A percentile compares a stretch with the other conserved stretches of the same genome.
Conservation (phyloP, 2,797 vertebrate species). For the Lepilemur septentrionalis region DNA sequence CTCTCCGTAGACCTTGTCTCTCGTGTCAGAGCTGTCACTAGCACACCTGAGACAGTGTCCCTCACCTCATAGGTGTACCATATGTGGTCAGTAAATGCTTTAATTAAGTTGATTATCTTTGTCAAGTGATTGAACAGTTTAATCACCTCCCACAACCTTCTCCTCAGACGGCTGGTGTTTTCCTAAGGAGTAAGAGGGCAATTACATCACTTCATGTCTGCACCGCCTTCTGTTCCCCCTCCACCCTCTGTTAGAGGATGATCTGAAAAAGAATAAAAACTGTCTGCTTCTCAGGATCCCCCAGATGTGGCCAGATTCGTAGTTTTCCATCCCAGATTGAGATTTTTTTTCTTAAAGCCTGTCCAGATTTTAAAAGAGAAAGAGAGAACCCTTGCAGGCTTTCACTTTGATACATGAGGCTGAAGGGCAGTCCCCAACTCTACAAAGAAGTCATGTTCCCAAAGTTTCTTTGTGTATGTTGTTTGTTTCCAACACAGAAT, state of each 20-base stretch:
- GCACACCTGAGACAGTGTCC: neutral
- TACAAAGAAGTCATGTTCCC: constrained; percentile 56
- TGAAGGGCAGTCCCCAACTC: neutral
- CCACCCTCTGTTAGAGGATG: neutral
- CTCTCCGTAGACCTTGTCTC: neutral
- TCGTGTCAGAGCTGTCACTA: neutral
- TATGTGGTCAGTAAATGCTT: neutral
- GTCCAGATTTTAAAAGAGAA: constrained; percentile 31
- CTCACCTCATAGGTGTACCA: neutral
- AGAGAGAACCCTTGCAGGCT: constrained; percentile 6
- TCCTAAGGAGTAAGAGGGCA: neutral
- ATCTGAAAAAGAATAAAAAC: neutral
- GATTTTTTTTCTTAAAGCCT: neutral
- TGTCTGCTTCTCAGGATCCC: neutral
- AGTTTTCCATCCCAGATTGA: neutral
- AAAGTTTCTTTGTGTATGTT: constrained; percentile 46
- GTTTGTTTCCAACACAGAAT: constrained; percentile 71
- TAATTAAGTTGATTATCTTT: neutral
- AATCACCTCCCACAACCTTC: neutral
- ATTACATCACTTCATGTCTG: neutral
- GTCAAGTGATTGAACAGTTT: neutral
- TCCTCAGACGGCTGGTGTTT: neutral
- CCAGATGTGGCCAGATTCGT: neutral
- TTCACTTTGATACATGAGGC: neutral
- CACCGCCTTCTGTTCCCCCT: no score